A percentile compares a stretch with the other conserved stretches of the same genome.
phyloP scores from a whole-genome alignment of 1,140 invertebrate species.

The Drosophila ananassae region DNA sequence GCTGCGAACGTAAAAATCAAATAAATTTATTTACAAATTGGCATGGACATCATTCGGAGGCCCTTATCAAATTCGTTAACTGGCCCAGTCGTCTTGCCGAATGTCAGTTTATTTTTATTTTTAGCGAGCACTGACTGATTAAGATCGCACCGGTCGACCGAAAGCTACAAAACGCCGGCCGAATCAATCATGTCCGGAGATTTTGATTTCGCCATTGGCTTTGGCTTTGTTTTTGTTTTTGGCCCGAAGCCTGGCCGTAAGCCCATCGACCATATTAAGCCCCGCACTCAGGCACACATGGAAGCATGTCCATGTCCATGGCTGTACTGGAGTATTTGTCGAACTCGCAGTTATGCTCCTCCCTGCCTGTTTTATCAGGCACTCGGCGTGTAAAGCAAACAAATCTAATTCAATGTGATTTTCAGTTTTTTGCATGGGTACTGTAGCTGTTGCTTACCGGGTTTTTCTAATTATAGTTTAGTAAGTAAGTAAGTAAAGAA shows the following conservation, averaged over 20 bases:
- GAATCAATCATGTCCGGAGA: conserved; percentile 66
- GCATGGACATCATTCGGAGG: conserved; percentile 46
- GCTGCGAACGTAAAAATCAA: conserved; percentile 35
- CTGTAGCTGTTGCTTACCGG: conserved; percentile 8
- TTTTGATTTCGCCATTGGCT: background rate
- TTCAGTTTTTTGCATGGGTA: conserved; percentile 20
- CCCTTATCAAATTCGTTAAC: conserved; percentile 41
- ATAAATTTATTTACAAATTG: conserved; percentile 69
- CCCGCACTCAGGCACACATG: conserved; percentile 47
- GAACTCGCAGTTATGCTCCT: conserved; percentile 26
- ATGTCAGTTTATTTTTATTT: conserved; percentile 67
- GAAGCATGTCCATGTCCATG: conserved; percentile 18
- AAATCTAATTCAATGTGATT: conserved; percentile 34
- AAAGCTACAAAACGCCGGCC: conserved; percentile 16
- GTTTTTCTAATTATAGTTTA: background rate
- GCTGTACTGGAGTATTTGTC: conserved; percentile 24
- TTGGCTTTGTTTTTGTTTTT: background rate
- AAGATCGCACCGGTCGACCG: conserved; percentile 35
- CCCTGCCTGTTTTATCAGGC: conserved; percentile 31
- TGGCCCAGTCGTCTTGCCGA: conserved; percentile 25
- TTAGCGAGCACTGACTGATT: conserved; percentile 54
- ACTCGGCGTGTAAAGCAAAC: conserved; percentile 55
- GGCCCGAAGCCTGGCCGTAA: conserved; percentile 23
- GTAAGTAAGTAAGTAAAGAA: background rate
- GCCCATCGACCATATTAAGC: conserved; percentile 38